These are phyloP conservation scores for Grapholita molesta DNA, from an alignment of 1,140 invertebrate genomes.

Conservation along the genomic window DNA sequence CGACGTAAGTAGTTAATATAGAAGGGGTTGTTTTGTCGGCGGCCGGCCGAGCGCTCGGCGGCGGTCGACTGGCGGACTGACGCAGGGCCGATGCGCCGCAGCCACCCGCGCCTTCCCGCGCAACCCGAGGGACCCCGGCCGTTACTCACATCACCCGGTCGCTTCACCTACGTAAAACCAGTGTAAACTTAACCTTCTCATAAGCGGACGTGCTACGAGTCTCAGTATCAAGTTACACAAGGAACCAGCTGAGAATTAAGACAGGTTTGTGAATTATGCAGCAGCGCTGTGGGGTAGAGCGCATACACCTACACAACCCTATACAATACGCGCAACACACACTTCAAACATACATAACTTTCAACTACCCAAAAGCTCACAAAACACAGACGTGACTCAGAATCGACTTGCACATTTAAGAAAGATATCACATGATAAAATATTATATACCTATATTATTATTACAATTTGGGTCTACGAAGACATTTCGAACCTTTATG, in stretches of 20 bases:
- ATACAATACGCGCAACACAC: background rate
- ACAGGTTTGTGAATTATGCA: background rate
- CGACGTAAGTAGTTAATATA: conserved; percentile 32
- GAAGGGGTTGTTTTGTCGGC: conserved; percentile 40
- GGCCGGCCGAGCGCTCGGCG: conserved; percentile 68
- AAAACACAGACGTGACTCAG: conserved; percentile 3
- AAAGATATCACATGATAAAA: background rate
- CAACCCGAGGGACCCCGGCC: conserved; percentile 38
- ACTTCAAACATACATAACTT: conserved; percentile 1
- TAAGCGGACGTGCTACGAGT: background rate
- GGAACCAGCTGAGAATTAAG: background rate
- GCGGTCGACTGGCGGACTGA: conserved; percentile 71
- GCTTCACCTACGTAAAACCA: background rate
- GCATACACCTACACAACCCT: background rate
- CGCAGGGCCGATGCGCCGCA: conserved; percentile 75
- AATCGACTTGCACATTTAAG: background rate
- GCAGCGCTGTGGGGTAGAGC: conserved; percentile 8
- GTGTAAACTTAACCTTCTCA: background rate
- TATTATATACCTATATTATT: background rate
- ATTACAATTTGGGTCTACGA: no score
- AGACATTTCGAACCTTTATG: no score
- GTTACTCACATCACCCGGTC: background rate
- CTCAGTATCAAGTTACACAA: background rate
- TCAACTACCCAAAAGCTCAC: background rate
- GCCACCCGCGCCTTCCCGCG: conserved; percentile 42